These are phyloP conservation scores for Myotis brandtii DNA, from an alignment of 2,113 vertebrate genomes.

Conservation along the genomic window DNA sequence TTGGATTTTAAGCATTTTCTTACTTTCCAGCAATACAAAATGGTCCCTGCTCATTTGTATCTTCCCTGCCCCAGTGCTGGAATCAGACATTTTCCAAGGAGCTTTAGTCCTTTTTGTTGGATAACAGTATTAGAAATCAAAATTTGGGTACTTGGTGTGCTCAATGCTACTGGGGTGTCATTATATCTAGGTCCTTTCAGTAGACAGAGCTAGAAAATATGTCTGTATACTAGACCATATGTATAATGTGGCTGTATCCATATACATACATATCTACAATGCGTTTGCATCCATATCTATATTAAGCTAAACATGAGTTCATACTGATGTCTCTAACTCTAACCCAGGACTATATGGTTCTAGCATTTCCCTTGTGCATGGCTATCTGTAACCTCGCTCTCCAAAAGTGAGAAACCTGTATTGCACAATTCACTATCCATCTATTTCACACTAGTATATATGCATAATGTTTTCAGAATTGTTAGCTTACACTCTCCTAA, in stretches of 20 bases:
- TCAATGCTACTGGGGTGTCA: neutral
- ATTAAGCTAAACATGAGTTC: slow-evolving; percentile 33
- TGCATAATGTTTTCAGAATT: neutral
- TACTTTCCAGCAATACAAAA: neutral
- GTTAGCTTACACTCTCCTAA: neutral
- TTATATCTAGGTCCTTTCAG: neutral
- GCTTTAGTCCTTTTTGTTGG: neutral
- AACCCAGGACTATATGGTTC: neutral
- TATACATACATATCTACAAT: neutral
- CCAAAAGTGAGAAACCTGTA: neutral
- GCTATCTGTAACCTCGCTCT: neutral
- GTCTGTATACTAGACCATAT: neutral
- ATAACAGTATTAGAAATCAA: neutral
- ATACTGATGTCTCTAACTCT: slow-evolving; percentile 9
- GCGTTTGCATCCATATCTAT: neutral
- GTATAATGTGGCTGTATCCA: neutral
- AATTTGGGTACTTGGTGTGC: neutral
- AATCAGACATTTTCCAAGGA: slow-evolving; percentile 45
- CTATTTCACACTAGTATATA: neutral
- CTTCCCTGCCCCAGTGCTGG: neutral
- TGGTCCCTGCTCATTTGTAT: neutral
- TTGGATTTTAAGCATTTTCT: slow-evolving; percentile 35
- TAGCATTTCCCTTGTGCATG: neutral
- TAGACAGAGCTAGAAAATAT: slow-evolving; percentile 15
- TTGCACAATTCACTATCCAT: neutral